A percentile compares a stretch with the other conserved stretches of the same genome.
These are phyloP conservation scores for Meriones unguiculatus DNA, from an alignment of 2,113 vertebrate species.

Conservation along the genomic window DNA sequence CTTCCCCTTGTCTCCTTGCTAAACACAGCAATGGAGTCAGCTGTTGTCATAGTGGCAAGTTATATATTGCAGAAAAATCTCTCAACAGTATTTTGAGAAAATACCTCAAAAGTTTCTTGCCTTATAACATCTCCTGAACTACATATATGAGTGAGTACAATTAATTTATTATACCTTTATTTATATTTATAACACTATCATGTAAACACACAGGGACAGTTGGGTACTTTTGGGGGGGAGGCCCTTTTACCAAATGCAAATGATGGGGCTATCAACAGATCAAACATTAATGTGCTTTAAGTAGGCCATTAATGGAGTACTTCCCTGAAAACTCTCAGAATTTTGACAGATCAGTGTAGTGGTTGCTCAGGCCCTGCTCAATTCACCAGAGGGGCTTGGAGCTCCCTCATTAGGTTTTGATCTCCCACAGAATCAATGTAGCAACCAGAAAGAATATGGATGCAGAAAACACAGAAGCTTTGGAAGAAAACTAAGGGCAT, in stretches of 20 bases:
- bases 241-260: neutral
- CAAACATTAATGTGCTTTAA: neutral
- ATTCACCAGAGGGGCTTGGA: neutral
- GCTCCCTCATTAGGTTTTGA: neutral
- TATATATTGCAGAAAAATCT: neutral
- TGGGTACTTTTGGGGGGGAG: neutral
- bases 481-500: slow-evolving; percentile 2
- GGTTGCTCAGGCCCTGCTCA: neutral
- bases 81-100: neutral
- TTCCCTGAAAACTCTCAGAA: neutral
- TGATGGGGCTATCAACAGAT: neutral
- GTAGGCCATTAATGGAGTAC: neutral
- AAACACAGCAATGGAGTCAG: neutral
- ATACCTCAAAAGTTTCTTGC: neutral
- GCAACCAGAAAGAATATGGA: neutral
- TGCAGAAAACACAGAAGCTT: neutral
- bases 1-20: neutral
- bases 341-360: neutral
- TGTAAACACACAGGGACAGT: neutral
- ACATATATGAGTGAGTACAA: neutral
- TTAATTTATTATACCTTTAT: neutral
- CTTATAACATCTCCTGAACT: neutral
- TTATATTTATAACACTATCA: neutral
- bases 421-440: neutral
- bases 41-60: rapidly evolving